A percentile compares a stretch with the other conserved stretches of the same genome.
Evolutionary conservation across 2,113 vertebrate species (phyloP).

Genomic region (Macroglossus sobrinus): DNA sequence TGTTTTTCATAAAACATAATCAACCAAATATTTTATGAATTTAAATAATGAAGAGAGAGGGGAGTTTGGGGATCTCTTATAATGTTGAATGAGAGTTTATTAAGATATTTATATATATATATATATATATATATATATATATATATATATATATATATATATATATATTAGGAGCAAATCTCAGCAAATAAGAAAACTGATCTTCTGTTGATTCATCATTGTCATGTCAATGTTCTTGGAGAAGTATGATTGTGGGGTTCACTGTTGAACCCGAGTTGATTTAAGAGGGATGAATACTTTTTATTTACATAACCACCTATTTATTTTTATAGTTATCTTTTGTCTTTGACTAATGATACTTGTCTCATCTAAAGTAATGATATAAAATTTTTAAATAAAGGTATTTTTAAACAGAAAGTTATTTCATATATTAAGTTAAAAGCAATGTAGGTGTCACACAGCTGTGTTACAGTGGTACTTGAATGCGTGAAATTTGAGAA

Average conservation of each 20-base stretch:
- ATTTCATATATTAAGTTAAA: neutral
- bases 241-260: neutral
- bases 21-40: slow-evolving; percentile 58
- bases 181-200: neutral
- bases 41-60: neutral
- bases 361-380: neutral
- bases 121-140: too few relatives aligned
- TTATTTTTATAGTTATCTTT: neutral
- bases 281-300: neutral
- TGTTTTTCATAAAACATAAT: slow-evolving; percentile 38
- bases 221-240: neutral
- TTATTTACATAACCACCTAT: neutral
- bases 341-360: neutral
- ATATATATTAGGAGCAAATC: neutral
- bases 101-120: neutral
- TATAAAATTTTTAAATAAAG: neutral
- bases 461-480: neutral
- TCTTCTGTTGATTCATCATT: neutral
- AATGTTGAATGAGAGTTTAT: neutral
- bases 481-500: neutral
- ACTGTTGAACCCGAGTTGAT: neutral
- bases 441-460: neutral
- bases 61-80: neutral
- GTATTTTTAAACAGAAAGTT: neutral
- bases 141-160: neutral